Evolutionary conservation across 2,113 vertebrate species (phyloP).

Genomic region (Anolis sagrei): DNA sequence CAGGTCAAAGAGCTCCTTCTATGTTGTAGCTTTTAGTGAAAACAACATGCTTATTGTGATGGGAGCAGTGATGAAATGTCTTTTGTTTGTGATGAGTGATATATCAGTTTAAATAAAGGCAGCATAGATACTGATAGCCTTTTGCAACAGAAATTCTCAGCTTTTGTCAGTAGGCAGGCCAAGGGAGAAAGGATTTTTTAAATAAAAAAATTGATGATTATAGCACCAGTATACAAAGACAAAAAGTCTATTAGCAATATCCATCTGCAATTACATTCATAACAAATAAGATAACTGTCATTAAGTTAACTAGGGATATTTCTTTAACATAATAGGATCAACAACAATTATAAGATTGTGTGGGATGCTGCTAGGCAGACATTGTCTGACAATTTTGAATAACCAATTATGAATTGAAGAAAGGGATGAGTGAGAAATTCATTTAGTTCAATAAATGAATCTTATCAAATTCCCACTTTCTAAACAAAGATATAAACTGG

Average conservation of each 20-base stretch:
- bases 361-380: neutral
- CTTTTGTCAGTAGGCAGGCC: neutral
- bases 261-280: too few species aligned
- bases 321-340: neutral
- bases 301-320: neutral
- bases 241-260: neutral
- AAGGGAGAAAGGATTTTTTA: neutral
- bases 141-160: neutral
- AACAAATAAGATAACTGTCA: neutral
- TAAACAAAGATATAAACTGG: neutral
- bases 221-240: neutral
- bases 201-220: neutral
- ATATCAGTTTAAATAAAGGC: conserved; percentile 4
- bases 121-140: neutral
- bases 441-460: too few species aligned
- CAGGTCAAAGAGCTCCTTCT: conserved; percentile 28
- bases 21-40: conserved; percentile 12
- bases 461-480: neutral
- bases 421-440: too few species aligned
- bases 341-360: neutral
- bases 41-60: neutral
- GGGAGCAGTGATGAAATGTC: neutral
- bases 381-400: neutral
- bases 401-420: neutral
- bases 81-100: neutral